phyloP scores from a whole-genome alignment of 1,140 invertebrate species.

The Nomia melanderi region DNA sequence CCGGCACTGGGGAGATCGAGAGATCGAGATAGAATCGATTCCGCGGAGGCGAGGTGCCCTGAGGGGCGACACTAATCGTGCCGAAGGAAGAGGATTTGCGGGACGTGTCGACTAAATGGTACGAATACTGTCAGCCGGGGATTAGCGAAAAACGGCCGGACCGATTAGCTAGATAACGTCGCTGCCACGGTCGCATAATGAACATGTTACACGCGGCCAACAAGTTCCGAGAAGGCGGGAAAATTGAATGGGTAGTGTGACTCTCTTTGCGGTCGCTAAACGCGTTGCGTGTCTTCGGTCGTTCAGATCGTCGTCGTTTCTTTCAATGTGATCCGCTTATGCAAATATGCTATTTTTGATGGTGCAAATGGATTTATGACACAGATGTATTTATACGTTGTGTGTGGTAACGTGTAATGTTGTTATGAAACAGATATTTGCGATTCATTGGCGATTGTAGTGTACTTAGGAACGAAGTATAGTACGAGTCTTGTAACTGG shows the following conservation, averaged over 20 bases:
- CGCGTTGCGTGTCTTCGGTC: no score
- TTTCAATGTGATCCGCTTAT: no score
- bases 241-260: not conserved
- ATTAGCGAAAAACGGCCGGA: slow-evolving; percentile 55
- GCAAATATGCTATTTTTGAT: no score
- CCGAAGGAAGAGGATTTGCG: slow-evolving; percentile 54
- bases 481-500: no score
- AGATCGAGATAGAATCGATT: slow-evolving; percentile 64
- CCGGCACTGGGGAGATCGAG: slow-evolving; percentile 27
- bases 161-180: slow-evolving; percentile 52
- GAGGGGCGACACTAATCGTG: slow-evolving; percentile 56
- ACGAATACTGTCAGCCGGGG: slow-evolving; percentile 47
- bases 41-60: slow-evolving; percentile 21
- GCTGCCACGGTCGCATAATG: slow-evolving; percentile 30
- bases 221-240: not conserved
- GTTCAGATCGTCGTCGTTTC: no score
- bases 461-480: no score
- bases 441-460: no score
- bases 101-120: slow-evolving; percentile 51
- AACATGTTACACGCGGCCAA: slow-evolving; percentile 38
- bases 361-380: no score
- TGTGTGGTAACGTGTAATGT: no score
- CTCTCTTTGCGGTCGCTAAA: no score
- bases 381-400: no score
- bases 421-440: no score